Base-by-base conservation (phyloP, 2,113 vertebrate species). In the Pangasianodon hypophthalmus region DNA sequence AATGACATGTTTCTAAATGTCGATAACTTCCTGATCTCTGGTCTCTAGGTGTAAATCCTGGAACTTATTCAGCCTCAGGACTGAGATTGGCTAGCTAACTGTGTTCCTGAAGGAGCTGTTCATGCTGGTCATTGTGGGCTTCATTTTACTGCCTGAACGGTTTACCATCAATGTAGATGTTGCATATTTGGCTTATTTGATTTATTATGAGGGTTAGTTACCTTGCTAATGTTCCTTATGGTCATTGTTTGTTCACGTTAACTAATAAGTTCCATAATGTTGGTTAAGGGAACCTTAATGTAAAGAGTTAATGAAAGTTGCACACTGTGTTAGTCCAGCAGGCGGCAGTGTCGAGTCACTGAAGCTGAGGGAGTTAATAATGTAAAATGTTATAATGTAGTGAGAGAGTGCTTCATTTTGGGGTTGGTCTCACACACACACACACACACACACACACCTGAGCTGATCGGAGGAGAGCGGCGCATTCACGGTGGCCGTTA, bases 401-500 rank as follows among this genome's bases (percentile, higher is more conserved):
- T 77, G 26, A 89, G 9, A 69, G 32, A 6, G 32, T 0, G 67
- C 19, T 71, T 37, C 37, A 79, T 79, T 79, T 9, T 26, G 7
- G 13, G 14, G n/a, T 18, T 18, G n/a, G 69, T n/a, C 26, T 64
- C 71, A 3, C 73, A 3, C 41, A 3, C 71, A 3, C 71, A 37
- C n/a, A 8, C 71, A 32, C 67, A 14, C 67, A 16, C 67, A 14
- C 67, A 32, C 67, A 14, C 64, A 32, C 92, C 92, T 96, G 92
- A 54, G 93, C 88, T 85, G 95, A 94, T 89, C 92, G 90, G 84
- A 98, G 95, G 90, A 95, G 96, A 86, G 90, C 95, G 90, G 96
- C 95, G 64, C 97, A 97, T 67, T 96, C 94, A 4, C 87, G 91
- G 90, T 97, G 96, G 64, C 97, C 97, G 0, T 97, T 97, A 94